Evolutionary conservation across 2,797 vertebrate species (phyloP).

Genomic region (Tokudaia tokunoshimensis): DNA sequence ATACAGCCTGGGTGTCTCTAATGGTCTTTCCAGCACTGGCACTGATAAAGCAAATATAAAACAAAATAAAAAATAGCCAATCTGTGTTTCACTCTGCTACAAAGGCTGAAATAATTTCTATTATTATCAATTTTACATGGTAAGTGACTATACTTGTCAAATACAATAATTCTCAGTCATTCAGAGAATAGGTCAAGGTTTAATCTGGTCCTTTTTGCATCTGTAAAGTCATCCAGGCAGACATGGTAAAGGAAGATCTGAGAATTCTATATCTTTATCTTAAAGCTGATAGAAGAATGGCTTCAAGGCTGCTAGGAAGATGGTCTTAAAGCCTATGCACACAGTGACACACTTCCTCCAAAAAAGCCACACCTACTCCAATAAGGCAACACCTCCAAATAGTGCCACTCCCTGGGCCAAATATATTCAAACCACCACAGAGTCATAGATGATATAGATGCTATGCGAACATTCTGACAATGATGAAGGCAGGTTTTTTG

Average conservation of each 20-base stretch:
- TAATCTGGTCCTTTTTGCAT: neutral
- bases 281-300: neutral
- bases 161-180: neutral
- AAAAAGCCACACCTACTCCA: neutral
- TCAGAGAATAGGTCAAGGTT: neutral
- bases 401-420: neutral
- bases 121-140: neutral
- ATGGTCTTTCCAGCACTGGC: neutral
- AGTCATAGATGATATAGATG: neutral
- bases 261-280: neutral
- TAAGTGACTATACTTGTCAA: neutral
- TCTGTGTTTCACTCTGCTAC: neutral
- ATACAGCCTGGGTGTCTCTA: fast-evolving
- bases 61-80: neutral
- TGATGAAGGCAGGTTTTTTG: neutral
- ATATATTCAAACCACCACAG: neutral
- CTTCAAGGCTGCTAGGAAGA: neutral
- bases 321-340: neutral
- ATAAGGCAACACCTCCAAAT: neutral
- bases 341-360: neutral
- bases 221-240: neutral
- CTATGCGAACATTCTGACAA: neutral
- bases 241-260: neutral
- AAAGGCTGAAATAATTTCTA: neutral
- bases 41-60: neutral